A percentile compares a stretch with the other conserved stretches of the same genome.
Conservation (phyloP, 2,113 vertebrate species). For the Laticauda laticaudata region DNA sequence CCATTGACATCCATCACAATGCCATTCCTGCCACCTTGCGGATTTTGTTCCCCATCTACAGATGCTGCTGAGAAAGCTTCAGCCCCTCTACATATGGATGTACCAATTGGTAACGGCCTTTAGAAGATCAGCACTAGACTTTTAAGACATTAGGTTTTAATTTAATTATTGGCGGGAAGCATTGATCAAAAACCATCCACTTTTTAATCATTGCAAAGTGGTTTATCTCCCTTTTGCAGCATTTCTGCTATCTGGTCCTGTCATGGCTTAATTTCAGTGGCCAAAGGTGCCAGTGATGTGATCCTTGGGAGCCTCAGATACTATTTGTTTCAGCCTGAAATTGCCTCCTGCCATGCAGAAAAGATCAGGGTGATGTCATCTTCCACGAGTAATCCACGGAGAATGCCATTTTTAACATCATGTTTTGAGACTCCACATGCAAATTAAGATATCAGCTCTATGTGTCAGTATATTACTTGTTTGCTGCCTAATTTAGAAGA, state of each 20-base stretch:
- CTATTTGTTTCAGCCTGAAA: conserved; percentile 72
- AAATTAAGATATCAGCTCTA: conserved; percentile 72
- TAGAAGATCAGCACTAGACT: neutral
- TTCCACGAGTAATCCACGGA: conserved; percentile 70
- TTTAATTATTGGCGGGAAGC: neutral
- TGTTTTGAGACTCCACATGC: conserved; percentile 69
- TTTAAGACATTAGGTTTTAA: neutral
- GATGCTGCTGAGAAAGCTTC: neutral
- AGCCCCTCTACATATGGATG: neutral
- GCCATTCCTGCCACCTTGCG: neutral
- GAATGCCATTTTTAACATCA: conserved; percentile 67
- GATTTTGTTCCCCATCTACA: neutral
- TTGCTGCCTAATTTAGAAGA: conserved; percentile 9
- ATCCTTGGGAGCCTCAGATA: conserved; percentile 68
- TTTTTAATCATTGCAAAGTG: conserved; percentile 63
- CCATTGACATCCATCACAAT: neutral
- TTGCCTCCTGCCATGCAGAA: conserved; percentile 71
- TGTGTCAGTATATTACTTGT: conserved; percentile 70
- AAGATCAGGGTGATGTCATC: conserved; percentile 72
- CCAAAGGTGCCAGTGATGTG: conserved; percentile 67
- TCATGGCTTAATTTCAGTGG: conserved; percentile 72
- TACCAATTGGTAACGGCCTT: neutral
- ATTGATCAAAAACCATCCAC: conserved; percentile 59
- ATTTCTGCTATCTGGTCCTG: conserved; percentile 65
- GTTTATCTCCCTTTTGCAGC: conserved; percentile 68